A percentile compares a stretch with the other conserved stretches of the same genome.
These are phyloP conservation scores for Ephydatia muelleri DNA, from an alignment of 37 sponge, comb jelly and placozoan genomes.

Conservation along the genomic window DNA sequence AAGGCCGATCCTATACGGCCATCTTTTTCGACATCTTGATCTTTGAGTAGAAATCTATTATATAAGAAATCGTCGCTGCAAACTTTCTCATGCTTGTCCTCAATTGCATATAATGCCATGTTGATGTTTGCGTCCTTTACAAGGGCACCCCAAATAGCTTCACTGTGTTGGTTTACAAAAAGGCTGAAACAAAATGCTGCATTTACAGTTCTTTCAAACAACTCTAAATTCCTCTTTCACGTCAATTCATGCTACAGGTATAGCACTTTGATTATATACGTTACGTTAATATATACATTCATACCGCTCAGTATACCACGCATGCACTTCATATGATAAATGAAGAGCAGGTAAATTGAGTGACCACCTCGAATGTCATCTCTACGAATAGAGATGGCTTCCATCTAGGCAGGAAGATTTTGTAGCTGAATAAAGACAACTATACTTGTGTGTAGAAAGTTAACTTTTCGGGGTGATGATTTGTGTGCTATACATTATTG, in stretches of 20 bases:
- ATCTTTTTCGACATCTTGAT: constrained; percentile 1
- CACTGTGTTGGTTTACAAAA: constrained; percentile 1
- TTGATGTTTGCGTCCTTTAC: neutral
- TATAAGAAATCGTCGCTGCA: neutral
- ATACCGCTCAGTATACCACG: constrained; percentile 1
- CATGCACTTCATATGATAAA: neutral
- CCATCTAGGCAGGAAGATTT: constrained; percentile 1
- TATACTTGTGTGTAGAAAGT: neutral
- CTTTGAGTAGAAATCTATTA: constrained; percentile 1
- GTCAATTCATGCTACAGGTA: constrained; percentile 1
- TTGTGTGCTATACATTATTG: neutral
- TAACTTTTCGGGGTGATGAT: neutral
- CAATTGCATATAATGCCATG: constrained; percentile 1
- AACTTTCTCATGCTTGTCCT: neutral
- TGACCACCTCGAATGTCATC: constrained; percentile 1
- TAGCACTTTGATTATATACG: neutral
- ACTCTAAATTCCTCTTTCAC: neutral
- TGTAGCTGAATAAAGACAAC: constrained; percentile 1
- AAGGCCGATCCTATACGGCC: neutral
- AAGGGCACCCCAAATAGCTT: neutral
- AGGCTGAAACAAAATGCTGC: constrained; percentile 1
- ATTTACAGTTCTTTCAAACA: neutral
- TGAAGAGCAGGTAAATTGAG: neutral
- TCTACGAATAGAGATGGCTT: neutral
- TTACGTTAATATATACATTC: neutral